A percentile compares a stretch with the other conserved stretches of the same genome.
These are phyloP conservation scores for Petaurus breviceps DNA, from an alignment of 2,113 vertebrate genomes.

Conservation along the genomic window DNA sequence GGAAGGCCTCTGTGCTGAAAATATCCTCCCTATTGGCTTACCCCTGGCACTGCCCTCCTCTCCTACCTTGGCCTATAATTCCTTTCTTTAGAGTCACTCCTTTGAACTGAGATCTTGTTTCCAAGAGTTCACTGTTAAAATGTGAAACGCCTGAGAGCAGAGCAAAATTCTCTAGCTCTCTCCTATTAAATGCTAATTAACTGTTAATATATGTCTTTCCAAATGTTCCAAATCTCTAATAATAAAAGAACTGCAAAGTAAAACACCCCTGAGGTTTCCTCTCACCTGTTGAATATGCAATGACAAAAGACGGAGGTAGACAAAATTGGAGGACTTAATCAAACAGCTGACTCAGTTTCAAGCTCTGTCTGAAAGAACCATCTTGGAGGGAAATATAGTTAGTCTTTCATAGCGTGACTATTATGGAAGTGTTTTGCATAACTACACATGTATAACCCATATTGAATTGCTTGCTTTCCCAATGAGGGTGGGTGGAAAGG, in stretches of 20 bases:
- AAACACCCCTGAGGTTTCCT: not conserved
- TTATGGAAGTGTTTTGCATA: no score
- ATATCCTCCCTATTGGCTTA: not conserved
- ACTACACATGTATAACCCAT: no score
- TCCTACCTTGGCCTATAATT: not conserved
- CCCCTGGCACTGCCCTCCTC: not conserved
- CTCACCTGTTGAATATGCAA: not conserved
- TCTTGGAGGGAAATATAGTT: no score
- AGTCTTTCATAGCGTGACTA: no score
- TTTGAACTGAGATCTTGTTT: not conserved
- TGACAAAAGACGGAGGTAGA: not conserved
- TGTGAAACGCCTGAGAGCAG: not conserved
- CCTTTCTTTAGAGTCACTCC: not conserved
- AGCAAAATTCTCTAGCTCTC: not conserved
- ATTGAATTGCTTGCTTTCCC: no score
- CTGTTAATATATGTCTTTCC: not conserved
- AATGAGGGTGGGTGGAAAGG: no score
- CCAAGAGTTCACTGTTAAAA: not conserved
- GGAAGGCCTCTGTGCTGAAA: not conserved
- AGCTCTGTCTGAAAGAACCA: no score
- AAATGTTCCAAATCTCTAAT: not conserved
- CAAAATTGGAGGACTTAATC: not conserved
- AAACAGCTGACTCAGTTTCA: not conserved
- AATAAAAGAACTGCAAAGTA: not conserved
- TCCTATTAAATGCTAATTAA: not conserved